Evolutionary conservation across 2,888 invertebrate genomes (phyloP), one percentile per base, ranked within the genome.

Genomic region (Boloria selene): DNA sequence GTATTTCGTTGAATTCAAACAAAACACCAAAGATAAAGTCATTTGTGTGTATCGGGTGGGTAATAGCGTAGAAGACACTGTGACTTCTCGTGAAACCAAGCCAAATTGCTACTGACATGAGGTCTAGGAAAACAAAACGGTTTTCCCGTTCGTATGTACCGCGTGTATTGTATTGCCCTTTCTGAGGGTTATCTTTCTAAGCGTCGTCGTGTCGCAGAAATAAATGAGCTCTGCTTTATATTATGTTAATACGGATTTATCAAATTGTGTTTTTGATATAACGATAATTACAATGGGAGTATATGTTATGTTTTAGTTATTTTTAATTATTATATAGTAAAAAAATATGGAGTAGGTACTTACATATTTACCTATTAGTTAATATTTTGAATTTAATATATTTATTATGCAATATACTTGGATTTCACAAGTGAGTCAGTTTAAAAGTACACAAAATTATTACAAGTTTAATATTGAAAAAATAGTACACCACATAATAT

Each of bases 21-120:
- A 51, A 55, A 61, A 50, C n/a, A 42, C 13, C 51, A 56, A 31
- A 61, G 51, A 61, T 45, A 65, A 51, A 45, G 55, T 45, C 64
- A 59, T 64, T 59, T 64, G 47, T 52, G 55, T 54, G 61, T 65
- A 61, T 65, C 61, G 31, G 50, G 52, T 63, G 68, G 59, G 44
- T 68, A 69, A 65, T 62, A 64, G 68, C 66, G 63, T 68, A 70
- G 66, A 69, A 67, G 63, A 69, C 68, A 68, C 70, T 69, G 68
- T 68, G 68, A 74, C 67, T 70, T 73, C 65, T 72, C 70, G 71
- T 71, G 70, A 70, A 71, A 72, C 69, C 68, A 71, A 68, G 66
- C 69, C 68, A 73, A 75, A 75, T 72, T 71, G 73, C 66, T 42
- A 69, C 69, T 71, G 74, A 73, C 74, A 72, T 65, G 67, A 68